Base-by-base conservation (phyloP, 1,140 invertebrate species). In the Centruroides sculpturatus region DNA sequence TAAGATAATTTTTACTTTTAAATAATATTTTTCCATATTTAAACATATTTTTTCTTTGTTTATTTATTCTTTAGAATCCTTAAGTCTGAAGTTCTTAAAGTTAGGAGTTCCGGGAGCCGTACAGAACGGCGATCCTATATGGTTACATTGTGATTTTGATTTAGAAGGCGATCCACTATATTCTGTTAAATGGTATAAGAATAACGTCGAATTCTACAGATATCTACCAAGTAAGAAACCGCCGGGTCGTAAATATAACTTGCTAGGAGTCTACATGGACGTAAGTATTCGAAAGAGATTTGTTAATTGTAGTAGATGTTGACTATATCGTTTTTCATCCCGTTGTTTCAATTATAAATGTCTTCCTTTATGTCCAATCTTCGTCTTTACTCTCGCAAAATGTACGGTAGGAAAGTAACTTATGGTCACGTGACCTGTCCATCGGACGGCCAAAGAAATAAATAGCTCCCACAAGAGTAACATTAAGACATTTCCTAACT, bases 171-270 rank as follows among this genome's bases (percentile, higher is more conserved):
- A 69, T 53, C 63, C 65, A 34, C 54, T 66, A 11, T 66, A 66
- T 56, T 66, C 65, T 10, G 65, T 66, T 4, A 66, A 66, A 47
- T 66, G 65, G 65, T 68, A 68, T 53, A 68, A 68, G 51, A 68
- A 68, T 49, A 66, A 68, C 53, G 60, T 67, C n/a, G 67, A 68
- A 46, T 67, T 68, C 61, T 68, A 67, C 49, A 46, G 67, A 49
- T 67, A 66, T 50, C 59, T 66, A 46, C 59, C 59, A 11, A 52
- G 61, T 36, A 54, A 63, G 35, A 50, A 11, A 23, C 58, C 61
- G 35, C 59, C 64, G 13, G 62, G 64, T 8, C 61, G 61, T 35
- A 57, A 62, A 4, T 67, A 68, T 56, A 55, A 65, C 54, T 41
- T 67, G 8, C 56, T 53, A 51, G 67, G 67, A 36, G 64, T 66